Evolutionary conservation across 2,888 invertebrate species (phyloP).

Genomic region (Muschampia plurimacula): DNA sequence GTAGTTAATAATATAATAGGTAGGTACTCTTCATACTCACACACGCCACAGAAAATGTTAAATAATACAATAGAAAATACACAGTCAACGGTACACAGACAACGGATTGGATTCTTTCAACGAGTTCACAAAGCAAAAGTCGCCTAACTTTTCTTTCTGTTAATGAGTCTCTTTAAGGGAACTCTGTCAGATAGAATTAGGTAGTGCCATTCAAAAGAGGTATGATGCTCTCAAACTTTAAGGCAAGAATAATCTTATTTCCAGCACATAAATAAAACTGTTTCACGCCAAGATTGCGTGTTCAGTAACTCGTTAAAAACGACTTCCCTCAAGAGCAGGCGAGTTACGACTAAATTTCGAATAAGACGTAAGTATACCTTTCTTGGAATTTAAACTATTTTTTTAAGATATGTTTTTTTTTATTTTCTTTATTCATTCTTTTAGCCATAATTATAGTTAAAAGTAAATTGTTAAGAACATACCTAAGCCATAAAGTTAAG

Average conservation of each 20-base stretch:
- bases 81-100: background rate
- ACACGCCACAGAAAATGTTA: too few species aligned
- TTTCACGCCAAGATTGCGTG: conserved; percentile 69
- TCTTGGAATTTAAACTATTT: background rate
- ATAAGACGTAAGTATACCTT: conserved; percentile 37
- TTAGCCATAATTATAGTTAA: too few species aligned
- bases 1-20: too few species aligned
- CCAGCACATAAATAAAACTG: conserved; percentile 52
- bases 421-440: too few species aligned
- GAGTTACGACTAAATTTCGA: conserved; percentile 58
- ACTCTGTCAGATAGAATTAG: conserved; percentile 4
- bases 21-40: too few species aligned
- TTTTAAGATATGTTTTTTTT: background rate
- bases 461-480: too few species aligned
- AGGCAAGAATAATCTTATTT: conserved; percentile 49
- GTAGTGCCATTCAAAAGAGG: conserved; percentile 22
- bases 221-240: conserved; percentile 45
- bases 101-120: background rate
- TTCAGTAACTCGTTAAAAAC: conserved; percentile 72
- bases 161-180: background rate
- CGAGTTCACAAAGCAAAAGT: background rate
- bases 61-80: background rate
- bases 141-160: conserved; percentile 1
- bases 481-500: too few species aligned
- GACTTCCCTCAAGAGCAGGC: conserved; percentile 76